Conservation (phyloP, 2,888 invertebrate species). For the Subacronicta megacephala region DNA sequence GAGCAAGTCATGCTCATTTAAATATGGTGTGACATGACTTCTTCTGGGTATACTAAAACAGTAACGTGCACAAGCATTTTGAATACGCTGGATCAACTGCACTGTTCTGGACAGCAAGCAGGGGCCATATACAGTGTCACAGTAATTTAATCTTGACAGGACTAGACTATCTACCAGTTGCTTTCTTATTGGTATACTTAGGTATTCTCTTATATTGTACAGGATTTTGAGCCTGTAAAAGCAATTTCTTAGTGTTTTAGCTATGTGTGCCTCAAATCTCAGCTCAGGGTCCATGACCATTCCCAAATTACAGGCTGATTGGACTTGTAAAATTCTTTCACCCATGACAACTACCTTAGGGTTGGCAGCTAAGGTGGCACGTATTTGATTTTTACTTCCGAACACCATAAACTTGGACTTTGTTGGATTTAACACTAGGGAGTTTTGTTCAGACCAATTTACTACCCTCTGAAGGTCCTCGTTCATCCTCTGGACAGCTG, state of each 20-base stretch:
- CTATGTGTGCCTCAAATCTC: neutral
- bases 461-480: conserved; percentile 19
- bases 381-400: conserved; percentile 15
- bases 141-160: neutral
- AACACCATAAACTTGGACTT: conserved; percentile 21
- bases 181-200: neutral
- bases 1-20: conserved; percentile 8
- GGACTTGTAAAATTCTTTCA: conserved; percentile 10
- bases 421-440: conserved; percentile 12
- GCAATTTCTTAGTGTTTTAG: neutral
- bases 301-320: conserved; percentile 16
- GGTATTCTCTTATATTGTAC: too few relatives aligned
- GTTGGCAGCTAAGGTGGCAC: neutral
- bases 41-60: conserved; percentile 26
- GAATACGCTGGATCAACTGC: conserved; percentile 15
- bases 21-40: conserved; percentile 27
- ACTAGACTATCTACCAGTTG: neutral
- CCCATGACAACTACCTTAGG: neutral
- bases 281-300: conserved; percentile 6
- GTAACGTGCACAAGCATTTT: conserved; percentile 33
- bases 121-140: neutral
- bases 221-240: conserved; percentile 1
- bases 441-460: conserved; percentile 15
- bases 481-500: conserved; percentile 18
- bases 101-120: neutral